Conservation (phyloP, 2,113 vertebrate genomes). For the Lepidothrix coronata region DNA sequence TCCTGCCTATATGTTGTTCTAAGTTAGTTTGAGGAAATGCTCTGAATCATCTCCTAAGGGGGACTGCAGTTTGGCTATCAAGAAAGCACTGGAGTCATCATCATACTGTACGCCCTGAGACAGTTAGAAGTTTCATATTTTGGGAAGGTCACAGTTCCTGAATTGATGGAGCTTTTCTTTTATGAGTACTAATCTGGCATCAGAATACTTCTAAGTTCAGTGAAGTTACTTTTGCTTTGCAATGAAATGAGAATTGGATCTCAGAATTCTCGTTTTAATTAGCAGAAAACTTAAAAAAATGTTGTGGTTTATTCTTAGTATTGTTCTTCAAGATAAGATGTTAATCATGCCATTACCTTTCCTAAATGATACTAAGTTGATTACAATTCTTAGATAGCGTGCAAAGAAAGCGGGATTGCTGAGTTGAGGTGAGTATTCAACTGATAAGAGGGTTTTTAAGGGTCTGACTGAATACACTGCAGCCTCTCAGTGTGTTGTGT, state of each 20-base stretch:
- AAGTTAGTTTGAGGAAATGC: not conserved
- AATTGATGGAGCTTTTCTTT: not conserved
- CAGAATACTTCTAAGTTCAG: not conserved
- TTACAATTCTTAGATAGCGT: not conserved
- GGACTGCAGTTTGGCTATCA: not conserved
- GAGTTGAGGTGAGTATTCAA: not conserved
- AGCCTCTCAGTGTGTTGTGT: not conserved
- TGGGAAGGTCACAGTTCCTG: not conserved
- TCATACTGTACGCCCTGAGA: not conserved
- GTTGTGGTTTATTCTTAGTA: not conserved
- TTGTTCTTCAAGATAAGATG: not conserved
- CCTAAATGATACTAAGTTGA: not conserved
- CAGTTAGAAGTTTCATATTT: not conserved
- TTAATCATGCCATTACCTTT: not conserved
- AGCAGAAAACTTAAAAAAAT: not conserved
- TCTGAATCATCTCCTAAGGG: not conserved
- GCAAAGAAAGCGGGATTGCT: not conserved
- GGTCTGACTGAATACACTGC: not conserved
- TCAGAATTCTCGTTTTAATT: not conserved
- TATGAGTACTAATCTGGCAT: not conserved
- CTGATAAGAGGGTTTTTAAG: not conserved
- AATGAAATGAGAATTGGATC: not conserved
- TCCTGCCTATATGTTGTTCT: not conserved
- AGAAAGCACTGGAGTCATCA: not conserved
- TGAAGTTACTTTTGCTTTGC: not conserved